Percentiles rank a stretch among this genome's conserved stretches.
These are phyloP conservation scores for Promerops cafer DNA, from an alignment of 2,113 vertebrate species.

Conservation along the genomic window DNA sequence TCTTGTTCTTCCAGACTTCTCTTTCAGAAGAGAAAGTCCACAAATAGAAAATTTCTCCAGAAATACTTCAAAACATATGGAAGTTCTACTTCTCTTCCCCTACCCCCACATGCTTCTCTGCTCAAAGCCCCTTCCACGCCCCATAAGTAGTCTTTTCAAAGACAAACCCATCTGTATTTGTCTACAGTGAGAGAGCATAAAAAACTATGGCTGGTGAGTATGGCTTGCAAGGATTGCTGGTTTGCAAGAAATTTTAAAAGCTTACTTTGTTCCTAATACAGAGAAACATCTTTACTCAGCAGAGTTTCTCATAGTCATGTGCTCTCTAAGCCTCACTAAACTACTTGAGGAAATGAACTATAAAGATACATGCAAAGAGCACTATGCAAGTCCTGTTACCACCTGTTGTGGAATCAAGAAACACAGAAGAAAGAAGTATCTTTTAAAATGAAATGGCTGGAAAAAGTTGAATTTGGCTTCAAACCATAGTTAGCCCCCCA, in stretches of 20 bases:
- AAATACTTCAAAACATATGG: not conserved
- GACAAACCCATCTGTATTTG: not conserved
- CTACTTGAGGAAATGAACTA: not conserved
- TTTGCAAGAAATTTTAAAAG: not conserved
- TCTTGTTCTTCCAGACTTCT: not conserved
- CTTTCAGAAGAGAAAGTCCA: not conserved
- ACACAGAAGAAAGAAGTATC: not conserved
- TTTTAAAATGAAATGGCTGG: not conserved
- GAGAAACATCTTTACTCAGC: not conserved
- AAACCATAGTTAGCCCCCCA: not conserved
- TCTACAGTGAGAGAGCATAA: not conserved
- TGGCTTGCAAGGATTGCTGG: not conserved
- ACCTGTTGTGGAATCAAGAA: not conserved
- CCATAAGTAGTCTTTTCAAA: not conserved
- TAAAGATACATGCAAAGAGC: not conserved
- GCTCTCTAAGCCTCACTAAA: not conserved
- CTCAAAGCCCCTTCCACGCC: fast-evolving
- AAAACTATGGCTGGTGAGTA: not conserved
- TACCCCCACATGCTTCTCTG: not conserved
- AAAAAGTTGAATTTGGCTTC: not conserved
- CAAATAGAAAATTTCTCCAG: not conserved
- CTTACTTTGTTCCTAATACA: not conserved
- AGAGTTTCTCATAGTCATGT: not conserved
- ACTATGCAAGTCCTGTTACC: not conserved
- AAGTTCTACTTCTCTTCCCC: not conserved